Conservation (phyloP, 2,797 vertebrate species). For the Simalia tracyae region DNA sequence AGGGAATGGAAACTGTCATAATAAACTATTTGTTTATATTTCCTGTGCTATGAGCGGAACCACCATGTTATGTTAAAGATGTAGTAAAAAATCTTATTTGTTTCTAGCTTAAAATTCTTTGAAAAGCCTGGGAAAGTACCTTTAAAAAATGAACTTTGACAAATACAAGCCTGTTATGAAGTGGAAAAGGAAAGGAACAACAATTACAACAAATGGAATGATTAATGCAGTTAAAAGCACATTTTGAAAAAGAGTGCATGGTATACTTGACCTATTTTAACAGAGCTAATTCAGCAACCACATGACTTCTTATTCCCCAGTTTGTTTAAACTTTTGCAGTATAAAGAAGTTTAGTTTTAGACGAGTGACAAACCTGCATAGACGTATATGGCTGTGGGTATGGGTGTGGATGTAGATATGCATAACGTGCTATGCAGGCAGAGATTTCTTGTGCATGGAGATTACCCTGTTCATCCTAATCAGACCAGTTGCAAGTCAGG, state of each 20-base stretch:
- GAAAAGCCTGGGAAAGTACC: neutral
- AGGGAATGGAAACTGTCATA: conserved; percentile 2
- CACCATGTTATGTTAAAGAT: neutral
- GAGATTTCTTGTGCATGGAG: neutral
- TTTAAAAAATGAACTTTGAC: conserved; percentile 4
- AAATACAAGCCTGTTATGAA: conserved; percentile 42
- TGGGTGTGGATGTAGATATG: neutral
- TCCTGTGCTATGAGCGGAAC: neutral
- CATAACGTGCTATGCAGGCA: neutral
- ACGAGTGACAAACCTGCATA: neutral
- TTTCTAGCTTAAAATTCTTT: conserved; percentile 36
- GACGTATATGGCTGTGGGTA: neutral
- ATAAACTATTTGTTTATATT: neutral
- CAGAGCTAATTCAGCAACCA: neutral
- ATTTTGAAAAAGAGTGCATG: conserved; percentile 32
- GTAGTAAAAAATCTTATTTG: conserved; percentile 41
- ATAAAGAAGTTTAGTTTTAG: neutral
- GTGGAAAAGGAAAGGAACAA: conserved; percentile 26
- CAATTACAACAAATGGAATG: conserved; percentile 38
- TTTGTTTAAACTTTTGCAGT: fast-evolving
- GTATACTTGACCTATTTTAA: conserved; percentile 5
- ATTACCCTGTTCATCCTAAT: neutral
- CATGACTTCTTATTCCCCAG: neutral
- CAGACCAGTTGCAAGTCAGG: neutral
- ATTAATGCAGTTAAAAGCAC: conserved; percentile 12